Evolutionary conservation across 1,140 invertebrate genomes (phyloP).

Genomic region (Drosophila sp.): DNA sequence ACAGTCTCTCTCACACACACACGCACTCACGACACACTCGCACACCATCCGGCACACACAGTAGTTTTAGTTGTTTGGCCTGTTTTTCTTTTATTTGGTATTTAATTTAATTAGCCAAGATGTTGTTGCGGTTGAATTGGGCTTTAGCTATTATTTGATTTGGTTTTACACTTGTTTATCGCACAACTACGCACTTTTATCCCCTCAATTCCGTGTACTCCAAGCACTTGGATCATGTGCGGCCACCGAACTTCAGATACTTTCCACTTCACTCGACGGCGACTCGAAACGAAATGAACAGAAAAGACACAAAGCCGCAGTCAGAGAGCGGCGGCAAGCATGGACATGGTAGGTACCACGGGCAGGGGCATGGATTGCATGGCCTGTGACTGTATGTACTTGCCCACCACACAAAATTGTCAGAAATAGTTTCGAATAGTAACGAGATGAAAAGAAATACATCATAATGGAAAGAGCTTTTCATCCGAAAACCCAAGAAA

Average conservation of each 20-base stretch:
- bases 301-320: conserved; percentile 35
- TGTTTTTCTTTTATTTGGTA: conserved; percentile 32
- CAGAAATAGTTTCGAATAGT: neutral
- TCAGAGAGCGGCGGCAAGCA: neutral
- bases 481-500: no score
- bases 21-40: conserved; percentile 29
- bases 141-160: conserved; percentile 1
- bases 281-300: conserved; percentile 50
- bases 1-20: conserved; percentile 27
- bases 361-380: neutral
- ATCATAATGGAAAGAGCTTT: no score
- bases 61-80: conserved; percentile 7
- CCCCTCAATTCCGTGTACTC: neutral
- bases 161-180: conserved; percentile 6
- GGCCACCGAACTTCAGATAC: conserved; percentile 32
- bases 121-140: neutral
- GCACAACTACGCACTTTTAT: conserved; percentile 26
- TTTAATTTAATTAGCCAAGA: conserved; percentile 11
- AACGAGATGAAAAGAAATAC: no score
- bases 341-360: neutral
- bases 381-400: neutral
- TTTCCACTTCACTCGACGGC: conserved; percentile 50
- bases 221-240: conserved; percentile 38
- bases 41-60: neutral
- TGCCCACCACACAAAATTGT: conserved; percentile 42